Conservation (phyloP, 2,888 invertebrate genomes). For the Oxyscelio sp. region DNA sequence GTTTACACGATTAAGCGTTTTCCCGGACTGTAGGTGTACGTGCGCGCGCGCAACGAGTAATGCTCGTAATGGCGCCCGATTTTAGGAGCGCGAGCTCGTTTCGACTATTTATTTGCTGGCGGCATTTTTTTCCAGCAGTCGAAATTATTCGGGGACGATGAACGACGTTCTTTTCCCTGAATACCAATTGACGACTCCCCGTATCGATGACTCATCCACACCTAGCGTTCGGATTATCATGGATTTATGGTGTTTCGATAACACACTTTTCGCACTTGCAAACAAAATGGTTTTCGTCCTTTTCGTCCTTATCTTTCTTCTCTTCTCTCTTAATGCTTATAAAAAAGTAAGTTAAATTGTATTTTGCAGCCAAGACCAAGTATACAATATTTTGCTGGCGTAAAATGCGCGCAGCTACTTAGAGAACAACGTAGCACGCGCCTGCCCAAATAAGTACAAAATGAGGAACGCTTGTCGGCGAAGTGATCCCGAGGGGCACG, state of each 20-base stretch:
- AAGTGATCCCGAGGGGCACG: slow-evolving; percentile 41
- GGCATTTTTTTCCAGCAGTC: slow-evolving; percentile 1
- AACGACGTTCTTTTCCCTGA: no score
- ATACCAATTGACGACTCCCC: no score
- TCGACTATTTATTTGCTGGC: slow-evolving; percentile 6
- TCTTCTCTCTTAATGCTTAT: slow-evolving; percentile 17
- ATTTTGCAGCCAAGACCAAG: slow-evolving; percentile 47
- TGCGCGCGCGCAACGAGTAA: slow-evolving; percentile 53
- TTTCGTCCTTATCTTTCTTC: not conserved
- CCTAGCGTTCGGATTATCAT: not conserved
- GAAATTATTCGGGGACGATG: no score
- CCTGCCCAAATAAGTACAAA: slow-evolving; percentile 40
- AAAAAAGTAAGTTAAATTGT: slow-evolving; percentile 35
- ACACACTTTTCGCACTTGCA: not conserved
- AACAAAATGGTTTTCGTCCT: not conserved
- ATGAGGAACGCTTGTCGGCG: slow-evolving; percentile 36
- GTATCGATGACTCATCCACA: not conserved
- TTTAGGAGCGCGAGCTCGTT: slow-evolving; percentile 31
- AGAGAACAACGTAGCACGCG: slow-evolving; percentile 35
- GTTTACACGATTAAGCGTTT: slow-evolving; percentile 85
- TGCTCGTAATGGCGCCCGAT: slow-evolving; percentile 51
- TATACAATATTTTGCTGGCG: slow-evolving; percentile 53
- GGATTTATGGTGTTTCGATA: not conserved
- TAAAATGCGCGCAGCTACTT: slow-evolving; percentile 39
- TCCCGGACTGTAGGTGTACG: slow-evolving; percentile 65